phyloP scores from a whole-genome alignment of 53 echinoderm and acorn worm species.

The Paracentrotus lividus region DNA sequence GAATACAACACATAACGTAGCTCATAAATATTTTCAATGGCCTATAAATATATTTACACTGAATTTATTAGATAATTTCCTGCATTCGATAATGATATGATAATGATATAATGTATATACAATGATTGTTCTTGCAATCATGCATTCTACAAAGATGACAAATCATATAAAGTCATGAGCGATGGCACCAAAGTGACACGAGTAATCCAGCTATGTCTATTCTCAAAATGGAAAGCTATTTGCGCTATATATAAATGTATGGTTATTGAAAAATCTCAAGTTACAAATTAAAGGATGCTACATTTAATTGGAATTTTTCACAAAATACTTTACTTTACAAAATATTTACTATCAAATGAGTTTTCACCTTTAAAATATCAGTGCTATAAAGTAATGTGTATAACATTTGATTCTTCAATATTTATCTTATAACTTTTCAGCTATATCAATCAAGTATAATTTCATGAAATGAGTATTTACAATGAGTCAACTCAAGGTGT shows the following conservation, averaged over 20 bases:
- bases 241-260: not conserved
- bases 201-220: not conserved
- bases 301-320: not conserved
- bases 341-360: no score
- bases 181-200: no score
- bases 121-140: not conserved
- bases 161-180: not conserved
- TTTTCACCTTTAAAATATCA: no score
- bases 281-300: not conserved
- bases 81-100: not conserved
- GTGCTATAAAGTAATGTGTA: no score
- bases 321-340: not conserved
- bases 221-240: not conserved
- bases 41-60: constrained; percentile 52
- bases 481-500: no score
- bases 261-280: not conserved
- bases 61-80: no score
- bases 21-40: constrained; percentile 17
- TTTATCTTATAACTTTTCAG: no score
- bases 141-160: not conserved
- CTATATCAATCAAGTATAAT: no score
- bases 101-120: not conserved
- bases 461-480: no score
- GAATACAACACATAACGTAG: not conserved
- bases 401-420: no score